Evolutionary conservation across 2,797 vertebrate genomes (phyloP).

Genomic region (Sebastes nivosus): DNA sequence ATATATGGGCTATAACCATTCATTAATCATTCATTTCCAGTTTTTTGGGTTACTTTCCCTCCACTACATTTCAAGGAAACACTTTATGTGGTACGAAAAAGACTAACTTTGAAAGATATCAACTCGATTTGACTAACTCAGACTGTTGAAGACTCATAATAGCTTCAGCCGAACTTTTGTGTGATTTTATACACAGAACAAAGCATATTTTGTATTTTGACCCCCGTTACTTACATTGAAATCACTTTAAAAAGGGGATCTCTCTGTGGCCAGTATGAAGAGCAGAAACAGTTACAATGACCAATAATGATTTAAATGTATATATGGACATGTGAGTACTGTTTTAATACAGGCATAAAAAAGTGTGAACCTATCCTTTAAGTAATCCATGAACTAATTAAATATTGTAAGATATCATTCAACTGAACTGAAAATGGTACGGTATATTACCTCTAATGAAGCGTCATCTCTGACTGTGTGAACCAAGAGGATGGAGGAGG

Average conservation of each 20-base stretch:
- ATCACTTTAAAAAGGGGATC: neutral
- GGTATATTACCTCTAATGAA: constrained; percentile 75
- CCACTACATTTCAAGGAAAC: fast-evolving
- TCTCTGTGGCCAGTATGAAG: neutral
- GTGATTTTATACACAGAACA: neutral
- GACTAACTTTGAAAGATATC: neutral
- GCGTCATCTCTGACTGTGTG: constrained; percentile 87
- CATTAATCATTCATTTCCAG: neutral
- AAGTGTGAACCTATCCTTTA: neutral
- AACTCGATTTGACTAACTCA: neutral
- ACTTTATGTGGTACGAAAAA: neutral
- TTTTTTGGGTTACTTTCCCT: neutral
- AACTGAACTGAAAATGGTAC: neutral
- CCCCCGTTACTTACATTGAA: neutral
- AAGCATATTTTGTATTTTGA: neutral
- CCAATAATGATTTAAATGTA: neutral
- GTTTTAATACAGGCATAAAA: neutral
- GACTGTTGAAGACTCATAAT: too few relatives aligned
- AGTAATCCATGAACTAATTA: neutral
- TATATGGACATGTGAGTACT: neutral
- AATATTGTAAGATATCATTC: neutral
- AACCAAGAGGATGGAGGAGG: constrained; percentile 70
- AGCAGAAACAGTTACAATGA: neutral
- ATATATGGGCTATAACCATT: neutral
- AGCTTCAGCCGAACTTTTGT: neutral